Evolutionary conservation across 2,113 vertebrate species (phyloP).

Genomic region (Elgaria multicarinata): DNA sequence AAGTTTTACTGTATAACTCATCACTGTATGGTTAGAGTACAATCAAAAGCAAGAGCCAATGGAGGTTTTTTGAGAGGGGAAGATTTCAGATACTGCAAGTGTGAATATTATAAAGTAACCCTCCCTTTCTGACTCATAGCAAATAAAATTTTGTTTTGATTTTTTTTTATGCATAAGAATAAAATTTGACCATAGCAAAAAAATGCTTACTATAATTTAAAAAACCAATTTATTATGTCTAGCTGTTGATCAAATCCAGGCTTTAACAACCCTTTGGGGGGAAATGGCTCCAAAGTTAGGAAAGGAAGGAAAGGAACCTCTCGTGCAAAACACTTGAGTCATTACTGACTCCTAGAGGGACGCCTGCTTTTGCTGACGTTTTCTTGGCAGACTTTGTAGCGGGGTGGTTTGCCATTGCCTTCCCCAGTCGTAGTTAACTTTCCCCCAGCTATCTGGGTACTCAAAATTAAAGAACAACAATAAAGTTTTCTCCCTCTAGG

Average conservation of each 20-base stretch:
- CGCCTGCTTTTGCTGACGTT: too few relatives aligned
- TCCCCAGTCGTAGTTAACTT: too few relatives aligned
- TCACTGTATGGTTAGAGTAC: neutral
- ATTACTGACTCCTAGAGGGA: too few relatives aligned
- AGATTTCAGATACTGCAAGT: neutral
- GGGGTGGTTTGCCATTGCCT: too few relatives aligned
- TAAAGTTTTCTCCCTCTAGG: neutral
- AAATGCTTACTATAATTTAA: neutral
- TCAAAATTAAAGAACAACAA: too few relatives aligned
- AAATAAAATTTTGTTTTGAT: neutral
- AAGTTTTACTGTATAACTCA: neutral
- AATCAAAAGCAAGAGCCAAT: neutral
- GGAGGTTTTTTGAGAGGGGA: neutral
- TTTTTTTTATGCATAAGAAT: neutral
- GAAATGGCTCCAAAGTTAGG: neutral
- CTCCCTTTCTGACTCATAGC: neutral
- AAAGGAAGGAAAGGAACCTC: too few relatives aligned
- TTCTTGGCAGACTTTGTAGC: too few relatives aligned
- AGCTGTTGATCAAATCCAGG: neutral
- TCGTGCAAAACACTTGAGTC: too few relatives aligned
- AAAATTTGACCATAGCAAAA: neutral
- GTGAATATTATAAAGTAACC: neutral
- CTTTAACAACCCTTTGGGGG: neutral
- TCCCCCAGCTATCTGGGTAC: too few relatives aligned
- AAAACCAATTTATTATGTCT: neutral